A percentile compares a stretch with the other conserved stretches of the same genome.
phyloP scores from a whole-genome alignment of 1,140 invertebrate species.

The Drosophila ercepeae region DNA sequence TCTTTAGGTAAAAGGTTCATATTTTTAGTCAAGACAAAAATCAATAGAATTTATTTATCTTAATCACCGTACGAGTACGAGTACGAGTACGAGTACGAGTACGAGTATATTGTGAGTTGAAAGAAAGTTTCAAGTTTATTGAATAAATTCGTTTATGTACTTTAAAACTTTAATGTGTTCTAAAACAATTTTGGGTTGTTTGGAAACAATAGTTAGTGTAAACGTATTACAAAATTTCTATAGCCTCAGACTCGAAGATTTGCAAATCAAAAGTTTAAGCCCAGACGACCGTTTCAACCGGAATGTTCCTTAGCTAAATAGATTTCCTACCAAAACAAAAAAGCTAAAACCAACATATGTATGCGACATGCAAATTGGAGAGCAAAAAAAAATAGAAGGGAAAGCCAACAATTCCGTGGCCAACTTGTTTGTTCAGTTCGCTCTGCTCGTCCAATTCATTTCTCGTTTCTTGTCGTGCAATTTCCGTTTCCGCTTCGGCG shows the following conservation, averaged over 20 bases:
- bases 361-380: conserved; percentile 1
- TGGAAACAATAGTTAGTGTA: background rate
- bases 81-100: too few relatives aligned
- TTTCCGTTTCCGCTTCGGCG: conserved; percentile 40
- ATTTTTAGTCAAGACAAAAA: too few relatives aligned
- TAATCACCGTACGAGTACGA: too few relatives aligned
- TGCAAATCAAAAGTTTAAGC: background rate
- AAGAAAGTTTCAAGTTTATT: too few relatives aligned
- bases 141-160: too few relatives aligned
- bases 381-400: background rate
- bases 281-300: too few relatives aligned
- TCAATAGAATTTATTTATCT: too few relatives aligned
- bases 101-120: too few relatives aligned
- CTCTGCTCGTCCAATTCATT: conserved; percentile 34
- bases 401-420: conserved; percentile 25
- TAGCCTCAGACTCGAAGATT: background rate
- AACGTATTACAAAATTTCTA: background rate
- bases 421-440: conserved; percentile 32
- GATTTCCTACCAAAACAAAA: background rate
- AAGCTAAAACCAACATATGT: background rate
- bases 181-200: too few relatives aligned
- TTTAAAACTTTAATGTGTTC: too few relatives aligned
- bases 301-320: background rate
- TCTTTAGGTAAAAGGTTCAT: too few relatives aligned
- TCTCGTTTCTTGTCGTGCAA: conserved; percentile 35